Percentiles rank a stretch among this genome's conserved stretches.
Conservation (phyloP, 2,888 invertebrate species). For the Limnephilus auricula region DNA sequence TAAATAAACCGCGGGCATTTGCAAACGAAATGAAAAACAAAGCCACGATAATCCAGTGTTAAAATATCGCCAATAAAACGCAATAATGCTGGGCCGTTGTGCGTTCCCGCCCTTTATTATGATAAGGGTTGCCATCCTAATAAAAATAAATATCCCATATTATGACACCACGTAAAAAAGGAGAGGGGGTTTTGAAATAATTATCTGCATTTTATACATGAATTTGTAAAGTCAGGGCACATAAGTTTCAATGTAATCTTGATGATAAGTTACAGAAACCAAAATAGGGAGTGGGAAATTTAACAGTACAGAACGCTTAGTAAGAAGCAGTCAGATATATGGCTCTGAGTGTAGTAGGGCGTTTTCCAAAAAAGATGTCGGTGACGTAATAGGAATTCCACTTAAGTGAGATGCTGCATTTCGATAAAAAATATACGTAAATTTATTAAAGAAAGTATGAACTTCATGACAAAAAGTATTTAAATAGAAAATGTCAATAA, state of each 20-base stretch:
- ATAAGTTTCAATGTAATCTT: not conserved
- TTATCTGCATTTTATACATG: not conserved
- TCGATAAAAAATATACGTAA: no score
- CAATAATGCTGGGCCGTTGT: conserved; percentile 10
- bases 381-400: no score
- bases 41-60: conserved; percentile 34
- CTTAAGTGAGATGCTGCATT: no score
- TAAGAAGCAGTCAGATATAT: not conserved
- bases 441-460: no score
- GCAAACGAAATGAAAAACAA: conserved; percentile 1
- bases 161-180: not conserved
- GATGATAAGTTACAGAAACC: no score
- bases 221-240: not conserved
- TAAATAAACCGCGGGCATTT: conserved; percentile 22
- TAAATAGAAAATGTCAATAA: no score
- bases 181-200: not conserved
- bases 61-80: conserved; percentile 43
- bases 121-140: conserved; percentile 21
- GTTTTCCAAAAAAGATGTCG: no score
- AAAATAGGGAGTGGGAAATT: not conserved
- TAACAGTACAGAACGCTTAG: not conserved
- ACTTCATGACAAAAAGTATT: no score
- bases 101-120: not conserved
- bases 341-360: no score
- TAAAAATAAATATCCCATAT: not conserved